Base-by-base conservation (phyloP, 2,888 invertebrate genomes). In the Acleris cristana region DNA sequence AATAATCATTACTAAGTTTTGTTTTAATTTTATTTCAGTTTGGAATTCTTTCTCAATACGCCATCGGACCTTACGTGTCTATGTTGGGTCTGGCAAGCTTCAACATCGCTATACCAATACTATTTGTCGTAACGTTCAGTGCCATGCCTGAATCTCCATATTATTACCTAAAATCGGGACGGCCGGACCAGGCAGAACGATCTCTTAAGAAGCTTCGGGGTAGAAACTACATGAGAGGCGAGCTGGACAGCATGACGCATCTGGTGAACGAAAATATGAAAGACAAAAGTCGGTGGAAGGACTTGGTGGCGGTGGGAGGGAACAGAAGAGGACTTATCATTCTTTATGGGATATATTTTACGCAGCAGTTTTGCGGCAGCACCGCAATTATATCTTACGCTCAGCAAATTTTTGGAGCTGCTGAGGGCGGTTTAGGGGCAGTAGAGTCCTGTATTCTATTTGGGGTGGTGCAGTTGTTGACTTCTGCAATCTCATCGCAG, bases 61-160 rank as follows among this genome's bases (percentile, higher is more conserved):
- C 94, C 74, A 90, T 95, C 70, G 95, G 94, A 1, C 94, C 94
- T 1, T 94, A 92, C 70, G 94, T 93, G 19, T 93, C 94, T 26
- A 94, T 95, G 83, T 81, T 93, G 69, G 88, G 85, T 0, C 85
- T 94, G 30, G 94, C 94, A 8, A 92, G 93, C 73, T 92, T 94
- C 73, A 93, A 94, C 60, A 88, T 94, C 51, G 82, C 93, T 0
- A 87, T 94, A 64, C 94, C 95, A 0, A 84, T 94, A 40, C 74
- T 94, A 2, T 94, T 94, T 75, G 88, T 95, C 16, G 79, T 94
- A 1, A 90, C 93, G 1, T 94, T 95, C 79, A 86, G 93, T 56
- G 93, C 94, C 49, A 94, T 95, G 90, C 95, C 95, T 0, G 96
- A 96, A 79, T 94, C 95, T 2, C 96, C 96, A 0, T 94, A 95